Base-by-base conservation (phyloP, 1,140 invertebrate species). In the Sycobia sp. region DNA sequence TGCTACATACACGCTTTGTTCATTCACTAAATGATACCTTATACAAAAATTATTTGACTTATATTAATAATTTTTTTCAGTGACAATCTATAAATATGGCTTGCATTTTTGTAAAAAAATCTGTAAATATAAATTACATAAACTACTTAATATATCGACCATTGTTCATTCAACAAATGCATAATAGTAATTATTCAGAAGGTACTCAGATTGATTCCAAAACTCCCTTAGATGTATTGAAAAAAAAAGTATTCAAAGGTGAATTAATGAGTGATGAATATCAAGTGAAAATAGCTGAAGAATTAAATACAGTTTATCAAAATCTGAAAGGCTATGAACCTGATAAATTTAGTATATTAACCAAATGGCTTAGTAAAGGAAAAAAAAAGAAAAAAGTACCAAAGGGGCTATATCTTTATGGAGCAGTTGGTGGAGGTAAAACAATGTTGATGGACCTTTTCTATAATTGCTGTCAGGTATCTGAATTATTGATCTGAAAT, bases 371-470 rank as follows among this genome's bases (percentile, higher is more conserved):
- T 65, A 72, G 65, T 49, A 71, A 55, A 39, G 75, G 68, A 64
- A 77, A 75, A 81, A 80, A 77, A 74, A 73, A 70, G 27, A 55
- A 49, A 75, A 83, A 79, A 70, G 78, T 85, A 14, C 91, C 91
- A 0, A 87, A 89, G 77, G 93, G 92, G 8, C 76, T 95, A 9
- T 95, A 95, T 72, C 86, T 95, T 46, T 89, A 91, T 81, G 92
- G 93, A 46, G 88, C 91, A 74, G 92, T 95, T 69, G 94, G 95
- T 46, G 92, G 94, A 73, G 95, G 95, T 58, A 97, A 99, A 86
- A 99, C 97, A 11, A 99, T 99, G 91, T 82, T 99, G 23, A 99
- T 99, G 97, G 97, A 99, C 83, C 77, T 99, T 68, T 98, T 99
- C 82, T 96, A 92, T 84, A 86, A 95, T 73, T 88, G 87, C 70